These are phyloP conservation scores for Oligia strigilis DNA, from an alignment of 2,888 invertebrate genomes.

Conservation along the genomic window DNA sequence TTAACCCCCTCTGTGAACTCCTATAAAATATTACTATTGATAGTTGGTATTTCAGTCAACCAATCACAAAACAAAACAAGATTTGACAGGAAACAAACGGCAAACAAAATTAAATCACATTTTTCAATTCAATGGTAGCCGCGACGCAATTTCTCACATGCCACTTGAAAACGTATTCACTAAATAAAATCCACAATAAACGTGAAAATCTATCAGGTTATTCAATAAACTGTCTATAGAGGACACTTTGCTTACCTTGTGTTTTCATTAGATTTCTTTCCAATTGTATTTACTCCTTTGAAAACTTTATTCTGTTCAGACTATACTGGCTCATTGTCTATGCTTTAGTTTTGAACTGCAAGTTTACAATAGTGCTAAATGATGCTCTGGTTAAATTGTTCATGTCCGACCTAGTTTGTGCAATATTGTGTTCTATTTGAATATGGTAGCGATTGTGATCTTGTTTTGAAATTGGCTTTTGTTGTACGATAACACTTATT, in stretches of 20 bases:
- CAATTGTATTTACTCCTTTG: neutral
- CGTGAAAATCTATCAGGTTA: constrained; percentile 23
- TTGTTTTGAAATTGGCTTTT: constrained; percentile 21
- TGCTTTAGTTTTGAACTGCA: neutral
- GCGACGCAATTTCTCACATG: neutral
- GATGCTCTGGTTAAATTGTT: constrained; percentile 28
- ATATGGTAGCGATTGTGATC: constrained; percentile 13
- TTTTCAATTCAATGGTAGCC: constrained; percentile 22
- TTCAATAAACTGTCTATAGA: constrained; percentile 38
- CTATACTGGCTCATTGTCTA: neutral
- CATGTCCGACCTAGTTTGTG: constrained; percentile 42
- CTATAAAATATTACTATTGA: neutral
- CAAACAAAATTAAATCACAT: constrained; percentile 34
- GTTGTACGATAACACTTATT: neutral
- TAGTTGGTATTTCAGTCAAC: neutral
- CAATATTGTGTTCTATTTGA: constrained; percentile 18
- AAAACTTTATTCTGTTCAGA: neutral
- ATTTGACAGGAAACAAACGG: neutral
- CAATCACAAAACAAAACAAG: neutral
- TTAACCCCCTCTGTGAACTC: neutral
- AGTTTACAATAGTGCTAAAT: constrained; percentile 9
- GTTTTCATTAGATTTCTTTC: constrained; percentile 30
- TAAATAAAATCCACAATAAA: constrained; percentile 20
- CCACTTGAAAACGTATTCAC: constrained; percentile 12
- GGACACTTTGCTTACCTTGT: constrained; percentile 19